Base-by-base conservation (phyloP, 1,140 invertebrate species). In the Lepidurus apus region DNA sequence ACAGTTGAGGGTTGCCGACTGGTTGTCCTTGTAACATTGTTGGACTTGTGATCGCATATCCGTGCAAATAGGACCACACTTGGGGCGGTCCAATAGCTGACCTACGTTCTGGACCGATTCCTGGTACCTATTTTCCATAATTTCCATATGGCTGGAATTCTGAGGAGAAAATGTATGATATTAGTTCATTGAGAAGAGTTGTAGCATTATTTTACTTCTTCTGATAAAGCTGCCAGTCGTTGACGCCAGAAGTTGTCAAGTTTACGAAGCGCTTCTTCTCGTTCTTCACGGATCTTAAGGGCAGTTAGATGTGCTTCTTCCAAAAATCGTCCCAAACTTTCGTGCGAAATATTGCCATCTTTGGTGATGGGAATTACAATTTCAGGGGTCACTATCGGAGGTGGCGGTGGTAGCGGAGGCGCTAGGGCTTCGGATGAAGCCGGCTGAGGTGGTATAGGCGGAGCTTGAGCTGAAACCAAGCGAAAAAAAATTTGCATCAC, bases 271-370 rank as follows among this genome's bases (percentile, higher is more conserved):
- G 77, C 79, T 26, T 76, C 79, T 44, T 80, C 79, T 34, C 74
- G 42, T 47, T 80, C 79, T 45, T 80, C 76, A 9, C 76, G 75
- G n/a, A 80, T 80, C 42, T 74, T 73, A 10, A 77, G 73, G 7
- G 79, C 77, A 77, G 79, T 77, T 6, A 80, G 42, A 45, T 77
- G 79, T 21, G 79, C 79, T 44, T 80, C 79, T 78, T 80, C 79
- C 47, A 80, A 34, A 53, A 80, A 80, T 44, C 43, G 79, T 17
- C 73, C 79, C 43, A 79, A 74, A 65, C 53, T 65, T 21, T 65
- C 53, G 53, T 65, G 53, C 13, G 47, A 34, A 34, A 76, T 26
- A 10, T 79, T 74, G 17, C 65, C 44, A 13, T 53, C 43, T 44
- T 65, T 42, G 13, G 73, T 79, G 43, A 21, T 9, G 24, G 17